phyloP scores from a whole-genome alignment of 2,888 invertebrate genomes.

The Coecobrya sp. region DNA sequence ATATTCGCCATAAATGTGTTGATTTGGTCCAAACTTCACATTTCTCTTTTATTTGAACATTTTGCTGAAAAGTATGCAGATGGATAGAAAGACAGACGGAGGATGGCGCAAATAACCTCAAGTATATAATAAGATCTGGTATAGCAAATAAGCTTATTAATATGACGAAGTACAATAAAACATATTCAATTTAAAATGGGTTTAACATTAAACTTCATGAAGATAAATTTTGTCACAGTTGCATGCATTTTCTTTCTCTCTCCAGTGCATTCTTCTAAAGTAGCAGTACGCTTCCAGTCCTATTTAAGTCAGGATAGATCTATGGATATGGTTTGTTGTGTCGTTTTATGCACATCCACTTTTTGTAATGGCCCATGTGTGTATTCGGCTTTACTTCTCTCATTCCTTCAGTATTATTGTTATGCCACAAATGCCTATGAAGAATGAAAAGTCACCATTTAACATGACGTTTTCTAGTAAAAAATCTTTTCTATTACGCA shows the following conservation, averaged over 20 bases:
- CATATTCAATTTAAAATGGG: conserved; percentile 5
- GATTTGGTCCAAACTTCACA: too few species aligned
- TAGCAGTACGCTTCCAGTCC: not conserved
- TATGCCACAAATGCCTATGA: too few species aligned
- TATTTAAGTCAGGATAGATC: not conserved
- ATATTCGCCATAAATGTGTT: too few species aligned
- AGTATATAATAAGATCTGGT: too few species aligned
- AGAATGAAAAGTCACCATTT: too few species aligned
- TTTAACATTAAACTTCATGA: conserved; percentile 34
- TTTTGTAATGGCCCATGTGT: conserved; percentile 9
- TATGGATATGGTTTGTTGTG: not conserved
- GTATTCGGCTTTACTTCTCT: too few species aligned
- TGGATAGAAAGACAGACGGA: too few species aligned
- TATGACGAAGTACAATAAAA: not conserved
- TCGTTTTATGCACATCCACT: conserved; percentile 1
- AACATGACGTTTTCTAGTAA: not conserved
- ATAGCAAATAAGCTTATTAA: conserved; percentile 31
- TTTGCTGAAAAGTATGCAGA: too few species aligned
- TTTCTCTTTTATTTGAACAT: too few species aligned
- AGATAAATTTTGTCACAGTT: conserved; percentile 44
- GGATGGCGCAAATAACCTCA: too few species aligned
- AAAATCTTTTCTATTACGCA: too few species aligned
- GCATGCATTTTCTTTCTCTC: conserved; percentile 44
- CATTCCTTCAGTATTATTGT: too few species aligned
- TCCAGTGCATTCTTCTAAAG: conserved; percentile 4